Base-by-base conservation (phyloP, 2,797 vertebrate genomes). In the Enteromius fasciolatus region DNA sequence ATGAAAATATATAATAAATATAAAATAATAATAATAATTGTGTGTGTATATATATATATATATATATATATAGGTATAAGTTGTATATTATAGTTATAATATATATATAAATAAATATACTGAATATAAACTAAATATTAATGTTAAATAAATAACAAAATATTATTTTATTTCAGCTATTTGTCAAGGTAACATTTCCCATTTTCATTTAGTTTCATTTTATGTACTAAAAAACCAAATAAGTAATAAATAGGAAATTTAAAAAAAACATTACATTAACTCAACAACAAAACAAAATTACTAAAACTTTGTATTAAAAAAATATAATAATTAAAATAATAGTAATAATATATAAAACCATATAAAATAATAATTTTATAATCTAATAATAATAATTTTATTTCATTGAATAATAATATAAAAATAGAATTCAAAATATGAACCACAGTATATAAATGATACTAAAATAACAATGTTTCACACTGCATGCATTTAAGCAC, bases 401-500 rank as follows among this genome's bases (percentile, higher is more conserved):
- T 33, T 33, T 33, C 3, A 46, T 48, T 3, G 8, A 52, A 52
- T 20, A 50, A 50, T 50, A 17, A 52, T 52, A 52, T 52, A 20
- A 20, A 52, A 52, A 52, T 52, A 2, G 8, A 52, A 52, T 52
- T 52, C 2, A 20, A 52, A 52, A 20, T 52, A 18, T 50, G 7
- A 50, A 54, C 52, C 52, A 54, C 20, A 54, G 52, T n/a, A n/a
- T 54, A 54, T 54, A n/a, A 54, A 23, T 57, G n/a, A 23, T 12
- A 59, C 57, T 25, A 59, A 59, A 59, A 59, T 59, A 25, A 59
- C 1, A 59, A 11, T 77, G n/a, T 17, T 17, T 41, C 54, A 76
- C n/a, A 61, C 54, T 1, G 8, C 31, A 76, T 44, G 39, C 52
- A 76, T 44, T 76, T 76, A 23, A 64, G 75, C 36, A 59, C 57